Evolutionary conservation across 2,888 invertebrate genomes (phyloP), one percentile per base, ranked within the genome.

Genomic region (Nymphalis urticae): DNA sequence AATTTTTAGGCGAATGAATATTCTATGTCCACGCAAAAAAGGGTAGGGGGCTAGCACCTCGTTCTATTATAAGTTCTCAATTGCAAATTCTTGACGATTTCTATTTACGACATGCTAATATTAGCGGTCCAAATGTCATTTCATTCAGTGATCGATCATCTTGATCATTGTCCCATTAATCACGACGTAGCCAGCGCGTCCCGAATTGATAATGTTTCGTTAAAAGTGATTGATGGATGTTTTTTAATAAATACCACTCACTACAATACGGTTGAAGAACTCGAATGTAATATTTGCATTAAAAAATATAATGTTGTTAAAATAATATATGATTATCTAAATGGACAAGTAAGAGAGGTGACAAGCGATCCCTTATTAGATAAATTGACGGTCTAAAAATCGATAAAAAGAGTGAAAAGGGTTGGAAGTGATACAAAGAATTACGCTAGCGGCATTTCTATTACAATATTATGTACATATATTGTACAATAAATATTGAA

Each of bases 131-230:
- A 63, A 67, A 63, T 67, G 63, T 67, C 62, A 58, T 63, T 59
- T 42, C 50, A 48, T 65, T 62, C 66, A 65, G 56, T 68, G 54
- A 73, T 74, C 68, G 68, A 68, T 71, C 71, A 70, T 66, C 56
- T 53, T 64, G 62, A 72, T 74, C 71, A 70, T 62, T 66, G 66
- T 47, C 48, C 62, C 70, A 74, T 74, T 74, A 72, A 74, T 74
- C 74, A 73, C 56, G 54, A 19, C 64, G 67, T 65, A 67, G 70
- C 70, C 64, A 66, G 36, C 56, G 51, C 66, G 66, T 56, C 53
- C 68, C 62, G 71, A 65, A 71, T 69, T 74, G 70, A 73, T 74
- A 72, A 71, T 70, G 65, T 72, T 65, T 62, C 66, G 70, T 73
- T 68, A 65, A 62, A 64, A 53, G 59, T 74, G 70, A 74, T 74